A percentile compares a stretch with the other conserved stretches of the same genome.
Conservation (phyloP, 2,888 invertebrate genomes). For the Scrobipalpa atriplicella region DNA sequence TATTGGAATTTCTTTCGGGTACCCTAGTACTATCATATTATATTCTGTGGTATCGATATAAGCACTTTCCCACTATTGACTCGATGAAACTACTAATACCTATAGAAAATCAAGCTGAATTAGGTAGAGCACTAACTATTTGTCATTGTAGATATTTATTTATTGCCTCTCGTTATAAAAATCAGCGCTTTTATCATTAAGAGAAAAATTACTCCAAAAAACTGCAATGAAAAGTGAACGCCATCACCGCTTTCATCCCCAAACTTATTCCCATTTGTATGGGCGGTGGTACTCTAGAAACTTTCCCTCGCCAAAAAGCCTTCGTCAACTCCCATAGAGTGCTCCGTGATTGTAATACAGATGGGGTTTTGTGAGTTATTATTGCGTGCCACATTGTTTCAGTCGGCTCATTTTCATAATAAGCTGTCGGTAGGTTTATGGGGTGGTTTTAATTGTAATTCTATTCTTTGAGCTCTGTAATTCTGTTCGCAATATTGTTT, state of each 20-base stretch:
- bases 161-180: background rate
- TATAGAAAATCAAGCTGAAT: no score
- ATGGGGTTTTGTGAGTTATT: constrained; percentile 45
- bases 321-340: constrained; percentile 77
- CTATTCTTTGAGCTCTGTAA: background rate
- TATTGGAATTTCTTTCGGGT: no score
- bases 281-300: constrained; percentile 63
- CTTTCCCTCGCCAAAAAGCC: constrained; percentile 73
- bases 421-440: constrained; percentile 5
- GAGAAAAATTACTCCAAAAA: background rate
- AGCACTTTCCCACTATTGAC: no score
- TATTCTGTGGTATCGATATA: no score
- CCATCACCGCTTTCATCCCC: background rate
- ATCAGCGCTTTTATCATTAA: background rate
- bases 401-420: constrained; percentile 25
- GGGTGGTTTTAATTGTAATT: constrained; percentile 14
- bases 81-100: no score
- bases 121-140: background rate
- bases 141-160: no score
- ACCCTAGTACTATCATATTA: no score
- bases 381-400: constrained; percentile 22
- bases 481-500: background rate
- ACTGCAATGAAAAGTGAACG: background rate
- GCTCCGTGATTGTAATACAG: constrained; percentile 73
- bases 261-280: constrained; percentile 62